Evolutionary conservation across 1,140 invertebrate genomes (phyloP).

Genomic region (Dendrolimus punctatus): DNA sequence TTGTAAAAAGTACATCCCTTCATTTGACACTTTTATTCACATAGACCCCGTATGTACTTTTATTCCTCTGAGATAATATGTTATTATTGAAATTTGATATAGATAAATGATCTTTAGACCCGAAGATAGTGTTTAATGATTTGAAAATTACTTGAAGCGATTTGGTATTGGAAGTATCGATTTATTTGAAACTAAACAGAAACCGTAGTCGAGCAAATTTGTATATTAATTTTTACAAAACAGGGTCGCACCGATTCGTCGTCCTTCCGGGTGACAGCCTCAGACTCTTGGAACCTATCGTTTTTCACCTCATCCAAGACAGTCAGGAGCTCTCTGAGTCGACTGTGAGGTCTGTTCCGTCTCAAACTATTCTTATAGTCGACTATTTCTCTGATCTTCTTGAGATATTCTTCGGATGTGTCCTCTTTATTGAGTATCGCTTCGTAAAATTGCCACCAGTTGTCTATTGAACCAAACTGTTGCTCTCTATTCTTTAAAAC

Average conservation of each 20-base stretch:
- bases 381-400: slow-evolving; percentile 30
- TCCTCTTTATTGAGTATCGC: slow-evolving; percentile 44
- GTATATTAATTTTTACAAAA: slow-evolving; percentile 14
- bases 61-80: too few relatives aligned
- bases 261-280: slow-evolving; percentile 35
- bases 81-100: too few relatives aligned
- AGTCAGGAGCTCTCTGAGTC: slow-evolving; percentile 53
- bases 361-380: slow-evolving; percentile 26
- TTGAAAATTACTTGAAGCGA: too few relatives aligned
- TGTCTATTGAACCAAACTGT: slow-evolving; percentile 67
- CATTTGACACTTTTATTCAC: too few relatives aligned
- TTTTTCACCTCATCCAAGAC: slow-evolving; percentile 52
- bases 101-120: too few relatives aligned
- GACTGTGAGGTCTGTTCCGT: slow-evolving; percentile 37
- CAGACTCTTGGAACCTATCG: slow-evolving; percentile 44
- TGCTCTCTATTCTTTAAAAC: slow-evolving; percentile 56
- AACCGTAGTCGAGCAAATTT: too few relatives aligned
- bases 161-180: too few relatives aligned
- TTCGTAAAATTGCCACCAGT: slow-evolving; percentile 68
- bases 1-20: too few relatives aligned
- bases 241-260: slow-evolving; percentile 56
- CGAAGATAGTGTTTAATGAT: too few relatives aligned
- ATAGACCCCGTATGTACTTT: too few relatives aligned
- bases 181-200: too few relatives aligned
- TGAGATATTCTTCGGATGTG: slow-evolving; percentile 35